Conservation (phyloP, 2,888 invertebrate genomes). For the Aromia moschata region DNA sequence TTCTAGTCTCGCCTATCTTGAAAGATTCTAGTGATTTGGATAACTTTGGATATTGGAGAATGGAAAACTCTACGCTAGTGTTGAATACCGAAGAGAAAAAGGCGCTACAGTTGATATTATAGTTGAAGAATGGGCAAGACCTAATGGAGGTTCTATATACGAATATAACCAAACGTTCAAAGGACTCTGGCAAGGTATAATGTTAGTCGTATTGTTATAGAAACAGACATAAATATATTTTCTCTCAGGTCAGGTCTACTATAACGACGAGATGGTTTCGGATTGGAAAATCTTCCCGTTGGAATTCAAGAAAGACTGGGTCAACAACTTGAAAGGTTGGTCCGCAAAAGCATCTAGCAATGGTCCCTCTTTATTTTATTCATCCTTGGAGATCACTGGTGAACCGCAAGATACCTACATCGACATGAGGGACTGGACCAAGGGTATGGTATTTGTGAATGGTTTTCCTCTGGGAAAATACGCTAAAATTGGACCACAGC, state of each 20-base stretch:
- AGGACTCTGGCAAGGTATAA: slow-evolving; percentile 53
- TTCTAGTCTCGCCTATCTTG: slow-evolving; percentile 55
- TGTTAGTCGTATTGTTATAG: too few species aligned
- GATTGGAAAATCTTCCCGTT: slow-evolving; percentile 62
- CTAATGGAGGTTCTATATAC: slow-evolving; percentile 64
- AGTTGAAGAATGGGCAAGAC: slow-evolving; percentile 83
- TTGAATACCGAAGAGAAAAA: slow-evolving; percentile 43
- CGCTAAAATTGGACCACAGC: slow-evolving; percentile 79
- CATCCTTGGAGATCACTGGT: slow-evolving; percentile 60
- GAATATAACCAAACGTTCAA: slow-evolving; percentile 44
- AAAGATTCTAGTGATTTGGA: slow-evolving; percentile 47
- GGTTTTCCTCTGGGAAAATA: slow-evolving; percentile 88
- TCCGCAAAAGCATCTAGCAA: not conserved
- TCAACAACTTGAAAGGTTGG: slow-evolving; percentile 44
- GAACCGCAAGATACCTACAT: slow-evolving; percentile 79
- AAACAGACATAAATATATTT: too few species aligned
- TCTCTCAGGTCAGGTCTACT: slow-evolving; percentile 58
- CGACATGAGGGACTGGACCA: slow-evolving; percentile 82
- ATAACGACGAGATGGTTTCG: slow-evolving; percentile 57
- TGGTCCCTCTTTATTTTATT: slow-evolving; percentile 69
- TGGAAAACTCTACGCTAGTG: slow-evolving; percentile 50
- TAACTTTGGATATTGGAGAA: slow-evolving; percentile 61
- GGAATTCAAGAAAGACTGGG: slow-evolving; percentile 62
- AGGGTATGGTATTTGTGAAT: slow-evolving; percentile 86
- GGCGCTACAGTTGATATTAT: slow-evolving; percentile 59